Percentiles rank a stretch among this genome's conserved stretches.
phyloP scores from a whole-genome alignment of 2,888 invertebrate genomes.

The Cenopis cana region DNA sequence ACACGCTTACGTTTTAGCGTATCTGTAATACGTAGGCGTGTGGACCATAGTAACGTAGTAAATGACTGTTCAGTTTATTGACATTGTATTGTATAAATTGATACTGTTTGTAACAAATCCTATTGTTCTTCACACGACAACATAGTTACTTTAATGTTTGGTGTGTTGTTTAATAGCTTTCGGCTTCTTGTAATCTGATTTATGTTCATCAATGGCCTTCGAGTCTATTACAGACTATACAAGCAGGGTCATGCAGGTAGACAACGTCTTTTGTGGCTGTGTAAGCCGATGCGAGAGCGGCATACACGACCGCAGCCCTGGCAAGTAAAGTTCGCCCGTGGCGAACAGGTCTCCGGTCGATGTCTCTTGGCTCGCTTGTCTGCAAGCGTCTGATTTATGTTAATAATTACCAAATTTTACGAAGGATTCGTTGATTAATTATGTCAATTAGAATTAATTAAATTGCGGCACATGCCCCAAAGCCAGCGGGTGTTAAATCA shows the following conservation, averaged over 20 bases:
- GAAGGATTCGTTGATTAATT: not conserved
- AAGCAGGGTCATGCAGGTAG: no score
- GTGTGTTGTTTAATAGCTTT: not conserved
- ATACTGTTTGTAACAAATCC: not conserved
- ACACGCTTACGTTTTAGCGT: constrained; percentile 7
- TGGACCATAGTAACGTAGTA: not conserved
- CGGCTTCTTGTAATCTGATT: not conserved
- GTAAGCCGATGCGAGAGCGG: no score
- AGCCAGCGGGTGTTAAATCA: constrained; percentile 28
- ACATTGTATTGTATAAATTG: not conserved
- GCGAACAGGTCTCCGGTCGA: no score
- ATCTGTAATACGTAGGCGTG: constrained; percentile 27
- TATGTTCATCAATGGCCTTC: no score
- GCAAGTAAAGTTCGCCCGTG: no score
- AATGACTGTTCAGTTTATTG: not conserved
- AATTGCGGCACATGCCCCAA: constrained; percentile 16
- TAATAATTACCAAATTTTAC: not conserved
- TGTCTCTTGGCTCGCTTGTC: no score
- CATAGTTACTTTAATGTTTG: not conserved
- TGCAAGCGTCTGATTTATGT: not conserved
- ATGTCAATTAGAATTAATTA: constrained; percentile 27
- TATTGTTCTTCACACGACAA: not conserved
- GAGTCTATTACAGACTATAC: no score
- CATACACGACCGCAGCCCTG: no score
- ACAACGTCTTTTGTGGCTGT: no score